Evolutionary conservation across 2,113 vertebrate genomes (phyloP).

Genomic region (Australoheros scitulus): DNA sequence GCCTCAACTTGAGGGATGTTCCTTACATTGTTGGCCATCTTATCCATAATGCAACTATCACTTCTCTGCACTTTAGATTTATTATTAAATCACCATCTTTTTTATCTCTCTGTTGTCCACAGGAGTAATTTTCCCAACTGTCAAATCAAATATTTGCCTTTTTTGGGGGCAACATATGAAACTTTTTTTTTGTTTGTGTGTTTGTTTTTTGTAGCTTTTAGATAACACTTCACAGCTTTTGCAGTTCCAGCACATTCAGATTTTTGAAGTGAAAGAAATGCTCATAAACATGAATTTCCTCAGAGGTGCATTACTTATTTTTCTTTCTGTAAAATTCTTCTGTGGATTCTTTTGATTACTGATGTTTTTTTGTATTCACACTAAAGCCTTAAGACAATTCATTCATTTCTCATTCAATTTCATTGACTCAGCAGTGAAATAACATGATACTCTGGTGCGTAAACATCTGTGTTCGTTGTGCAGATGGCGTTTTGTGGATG

Average conservation of each 20-base stretch:
- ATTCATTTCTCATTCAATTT: conserved; percentile 12
- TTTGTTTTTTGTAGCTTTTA: not conserved
- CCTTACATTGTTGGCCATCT: conserved; percentile 9
- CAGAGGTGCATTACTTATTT: not conserved
- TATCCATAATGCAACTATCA: not conserved
- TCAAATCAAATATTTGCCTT: conserved; percentile 28
- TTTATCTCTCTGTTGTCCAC: conserved; percentile 4
- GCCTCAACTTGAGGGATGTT: not conserved
- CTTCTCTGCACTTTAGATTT: not conserved
- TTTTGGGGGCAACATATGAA: not conserved
- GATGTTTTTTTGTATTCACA: not conserved
- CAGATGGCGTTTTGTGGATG: not conserved
- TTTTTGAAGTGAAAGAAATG: not conserved
- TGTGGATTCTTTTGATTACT: not conserved
- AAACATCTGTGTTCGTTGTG: conserved; percentile 29
- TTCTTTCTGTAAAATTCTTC: not conserved
- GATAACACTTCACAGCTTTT: conserved; percentile 2
- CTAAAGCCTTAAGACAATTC: not conserved
- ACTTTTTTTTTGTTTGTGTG: not conserved
- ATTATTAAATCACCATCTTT: not conserved
- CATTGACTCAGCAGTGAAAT: conserved; percentile 32
- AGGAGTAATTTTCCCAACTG: conserved; percentile 32
- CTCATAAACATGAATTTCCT: not conserved
- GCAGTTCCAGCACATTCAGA: conserved; percentile 3
- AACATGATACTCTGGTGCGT: conserved; percentile 19